Conservation (phyloP, 2,797 vertebrate species). For the Danio tinwini region DNA sequence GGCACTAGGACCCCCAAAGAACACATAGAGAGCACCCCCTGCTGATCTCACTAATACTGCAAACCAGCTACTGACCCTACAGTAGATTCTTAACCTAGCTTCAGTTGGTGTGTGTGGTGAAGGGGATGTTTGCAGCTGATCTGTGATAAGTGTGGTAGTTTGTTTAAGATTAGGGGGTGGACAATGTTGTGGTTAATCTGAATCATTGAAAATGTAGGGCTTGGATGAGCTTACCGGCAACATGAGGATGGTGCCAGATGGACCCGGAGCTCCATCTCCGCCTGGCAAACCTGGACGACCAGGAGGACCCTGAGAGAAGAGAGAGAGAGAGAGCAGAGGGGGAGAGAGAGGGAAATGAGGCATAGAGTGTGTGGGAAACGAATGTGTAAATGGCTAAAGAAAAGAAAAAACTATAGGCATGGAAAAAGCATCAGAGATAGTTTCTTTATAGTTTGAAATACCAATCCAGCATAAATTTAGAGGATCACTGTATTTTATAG, state of each 20-base stretch:
- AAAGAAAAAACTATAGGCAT: constrained; percentile 3
- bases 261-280: constrained; percentile 93
- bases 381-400: constrained; percentile 5
- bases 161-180: neutral
- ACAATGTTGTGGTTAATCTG: constrained; percentile 14
- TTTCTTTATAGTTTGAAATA: constrained; percentile 24
- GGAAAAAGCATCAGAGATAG: constrained; percentile 1
- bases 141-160: constrained; percentile 59
- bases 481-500: too few species aligned
- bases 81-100: too few species aligned
- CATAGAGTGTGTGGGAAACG: constrained; percentile 10
- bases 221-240: constrained; percentile 85
- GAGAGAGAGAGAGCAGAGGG: constrained; percentile 13
- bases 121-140: constrained; percentile 58
- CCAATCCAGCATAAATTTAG: neutral
- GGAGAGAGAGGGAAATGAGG: constrained; percentile 32
- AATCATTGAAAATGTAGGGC: constrained; percentile 28
- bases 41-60: too few species aligned
- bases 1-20: too few species aligned
- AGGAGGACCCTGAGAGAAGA: constrained; percentile 83
- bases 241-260: constrained; percentile 95
- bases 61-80: neutral
- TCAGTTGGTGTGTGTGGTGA: neutral
- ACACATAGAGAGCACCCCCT: too few species aligned
- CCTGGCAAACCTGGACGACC: constrained; percentile 95